Conservation (phyloP, 2,797 vertebrate genomes). For the Hoplostethus atlanticus region DNA sequence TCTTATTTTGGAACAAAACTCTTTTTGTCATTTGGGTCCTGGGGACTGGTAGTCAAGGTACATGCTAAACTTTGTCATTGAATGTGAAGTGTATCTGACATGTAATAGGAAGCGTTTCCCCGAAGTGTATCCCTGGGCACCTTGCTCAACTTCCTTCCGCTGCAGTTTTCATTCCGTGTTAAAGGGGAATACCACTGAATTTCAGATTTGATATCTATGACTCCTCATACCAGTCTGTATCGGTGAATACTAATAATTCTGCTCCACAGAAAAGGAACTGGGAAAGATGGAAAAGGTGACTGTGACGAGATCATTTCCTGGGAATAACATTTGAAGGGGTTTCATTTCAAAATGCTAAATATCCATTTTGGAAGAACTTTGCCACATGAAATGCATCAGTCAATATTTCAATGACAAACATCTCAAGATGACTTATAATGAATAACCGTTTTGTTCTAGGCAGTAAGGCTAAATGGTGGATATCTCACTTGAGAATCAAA, state of each 20-base stretch:
- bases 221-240: constrained; percentile 35
- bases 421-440: background rate
- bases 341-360: background rate
- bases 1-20: constrained; percentile 20
- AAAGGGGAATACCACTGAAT: constrained; percentile 68
- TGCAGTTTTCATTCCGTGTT: constrained; percentile 44
- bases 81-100: constrained; percentile 58
- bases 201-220: constrained; percentile 57
- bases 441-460: background rate
- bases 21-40: constrained; percentile 42
- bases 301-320: background rate
- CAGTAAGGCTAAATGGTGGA: background rate
- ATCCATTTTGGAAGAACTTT: background rate
- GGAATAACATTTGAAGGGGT: background rate
- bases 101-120: constrained; percentile 57
- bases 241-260: constrained; percentile 44
- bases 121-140: constrained; percentile 36
- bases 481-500: background rate
- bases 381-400: background rate
- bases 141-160: constrained; percentile 5
- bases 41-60: constrained; percentile 42
- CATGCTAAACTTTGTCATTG: constrained; percentile 48
- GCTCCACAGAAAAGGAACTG: constrained; percentile 29
- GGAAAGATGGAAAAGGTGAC: constrained; percentile 23
- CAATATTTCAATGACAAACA: background rate